phyloP scores from a whole-genome alignment of 2,797 vertebrate species.

The Chaetophractus vellerosus region DNA sequence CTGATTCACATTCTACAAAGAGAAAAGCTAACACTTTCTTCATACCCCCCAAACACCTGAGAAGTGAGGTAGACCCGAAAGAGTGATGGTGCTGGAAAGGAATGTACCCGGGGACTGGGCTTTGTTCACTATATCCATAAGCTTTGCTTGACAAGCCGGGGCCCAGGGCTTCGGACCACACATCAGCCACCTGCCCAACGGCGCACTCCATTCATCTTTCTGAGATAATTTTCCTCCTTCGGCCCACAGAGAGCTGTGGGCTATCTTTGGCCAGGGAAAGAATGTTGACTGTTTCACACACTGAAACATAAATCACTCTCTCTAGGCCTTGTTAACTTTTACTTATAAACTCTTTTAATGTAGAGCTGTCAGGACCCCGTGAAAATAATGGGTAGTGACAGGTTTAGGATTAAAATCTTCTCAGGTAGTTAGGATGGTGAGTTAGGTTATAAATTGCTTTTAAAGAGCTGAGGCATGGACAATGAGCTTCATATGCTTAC shows the following conservation, averaged over 20 bases:
- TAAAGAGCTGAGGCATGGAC: conserved; percentile 85
- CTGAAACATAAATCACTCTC: conserved; percentile 83
- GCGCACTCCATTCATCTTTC: conserved; percentile 65
- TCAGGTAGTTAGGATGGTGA: conserved; percentile 86
- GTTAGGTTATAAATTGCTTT: conserved; percentile 87
- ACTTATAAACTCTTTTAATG: conserved; percentile 86
- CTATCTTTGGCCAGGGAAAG: conserved; percentile 77
- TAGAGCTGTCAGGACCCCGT: conserved; percentile 81
- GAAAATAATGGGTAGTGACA: conserved; percentile 88
- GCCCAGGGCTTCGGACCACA: conserved; percentile 55
- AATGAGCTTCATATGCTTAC: conserved; percentile 80
- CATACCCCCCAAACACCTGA: background rate
- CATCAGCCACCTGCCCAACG: conserved; percentile 54
- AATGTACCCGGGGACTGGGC: background rate
- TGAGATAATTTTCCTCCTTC: conserved; percentile 77
- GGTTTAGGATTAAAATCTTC: conserved; percentile 88
- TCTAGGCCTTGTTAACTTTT: conserved; percentile 87
- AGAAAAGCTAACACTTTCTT: background rate
- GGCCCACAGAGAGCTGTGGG: conserved; percentile 76
- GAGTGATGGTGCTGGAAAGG: background rate
- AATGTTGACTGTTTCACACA: conserved; percentile 79
- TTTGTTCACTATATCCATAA: background rate
- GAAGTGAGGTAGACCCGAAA: background rate
- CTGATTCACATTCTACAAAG: conserved; percentile 23
- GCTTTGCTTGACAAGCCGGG: background rate